Evolutionary conservation across 2,113 vertebrate species (phyloP), one percentile per base, ranked within the genome.

Genomic region (Gavia stellata): DNA sequence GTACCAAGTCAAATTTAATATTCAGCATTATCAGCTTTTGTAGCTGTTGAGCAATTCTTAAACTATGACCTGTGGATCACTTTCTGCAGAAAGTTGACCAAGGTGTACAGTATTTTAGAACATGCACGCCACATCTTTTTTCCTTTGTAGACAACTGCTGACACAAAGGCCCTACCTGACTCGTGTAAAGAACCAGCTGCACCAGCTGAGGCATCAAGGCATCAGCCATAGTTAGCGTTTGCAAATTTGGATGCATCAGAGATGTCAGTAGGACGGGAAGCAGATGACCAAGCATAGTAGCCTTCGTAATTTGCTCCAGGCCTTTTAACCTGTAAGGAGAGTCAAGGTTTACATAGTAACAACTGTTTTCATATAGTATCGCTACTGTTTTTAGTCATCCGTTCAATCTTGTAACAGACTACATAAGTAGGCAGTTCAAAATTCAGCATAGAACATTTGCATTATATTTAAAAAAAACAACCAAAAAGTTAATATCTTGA

Each of bases 121-220:
- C 17, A 31, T 1, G 5, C 42, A 70, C 3, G 9, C 10, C 63
- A n/a, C 74, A 53, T 28, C 10, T 17, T 21, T 59, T 34, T 44
- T 2, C 29, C 75, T 45, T 47, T 16, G 50, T 7, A 56, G 31
- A 26, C 28, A 80, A 24, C 40, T 66, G 47, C 36, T 42, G 88
- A 58, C 53, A 42, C 42, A 38, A 47, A 86, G 81, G 25, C 17
- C 86, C 0, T 94, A 99, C 99, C 99, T 99, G 99, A 94, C 99
- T 99, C 45, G 99, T 99, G 78, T 99, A 99, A 62, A 99, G 99
- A 14, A 99, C 99, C 72, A 99, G 98, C 96, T 99, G 99, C 45
- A 99, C 99, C 58, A 99, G 97, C 97, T 99, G 99, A 73, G 99
- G 99, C 99, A 99, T 99, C 94, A 99, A 98, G 25, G 99, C 99